Conservation (phyloP, 2,797 vertebrate genomes). For the Eremophila alpestris region DNA sequence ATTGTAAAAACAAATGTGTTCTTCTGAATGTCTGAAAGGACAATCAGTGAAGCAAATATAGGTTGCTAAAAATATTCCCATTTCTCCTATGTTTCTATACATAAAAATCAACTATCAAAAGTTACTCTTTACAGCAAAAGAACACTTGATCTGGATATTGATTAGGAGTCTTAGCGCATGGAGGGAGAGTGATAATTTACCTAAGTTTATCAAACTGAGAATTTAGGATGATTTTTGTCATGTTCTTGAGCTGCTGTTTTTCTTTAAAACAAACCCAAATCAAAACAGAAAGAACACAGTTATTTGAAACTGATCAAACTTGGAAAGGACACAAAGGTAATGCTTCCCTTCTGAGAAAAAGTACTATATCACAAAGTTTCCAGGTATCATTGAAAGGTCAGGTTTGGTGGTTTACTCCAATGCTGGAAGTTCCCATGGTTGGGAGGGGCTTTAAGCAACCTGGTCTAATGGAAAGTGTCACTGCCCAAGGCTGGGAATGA, state of each 20-base stretch:
- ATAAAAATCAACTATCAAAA: not conserved
- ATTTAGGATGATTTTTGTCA: not conserved
- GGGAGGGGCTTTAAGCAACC: not conserved
- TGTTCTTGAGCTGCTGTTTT: not conserved
- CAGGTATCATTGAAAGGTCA: not conserved
- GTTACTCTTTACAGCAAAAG: not conserved
- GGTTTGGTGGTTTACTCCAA: not conserved
- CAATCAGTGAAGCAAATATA: not conserved
- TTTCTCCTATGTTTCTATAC: not conserved
- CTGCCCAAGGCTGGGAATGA: not conserved
- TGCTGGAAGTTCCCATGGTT: not conserved
- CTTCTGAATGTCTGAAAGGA: not conserved
- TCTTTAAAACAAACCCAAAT: not conserved
- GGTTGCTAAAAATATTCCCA: not conserved
- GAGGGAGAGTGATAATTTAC: not conserved
- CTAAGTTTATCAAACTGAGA: not conserved
- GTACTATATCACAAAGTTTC: not conserved
- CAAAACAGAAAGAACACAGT: not conserved
- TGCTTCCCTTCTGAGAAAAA: not conserved
- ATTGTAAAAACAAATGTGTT: not conserved
- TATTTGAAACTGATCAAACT: not conserved
- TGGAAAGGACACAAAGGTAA: not conserved
- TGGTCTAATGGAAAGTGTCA: not conserved
- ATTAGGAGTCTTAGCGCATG: not conserved
- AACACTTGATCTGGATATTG: not conserved